A percentile compares a stretch with the other conserved stretches of the same genome.
phyloP scores from a whole-genome alignment of 2,888 invertebrate species.

The Cremastinae sp. region DNA sequence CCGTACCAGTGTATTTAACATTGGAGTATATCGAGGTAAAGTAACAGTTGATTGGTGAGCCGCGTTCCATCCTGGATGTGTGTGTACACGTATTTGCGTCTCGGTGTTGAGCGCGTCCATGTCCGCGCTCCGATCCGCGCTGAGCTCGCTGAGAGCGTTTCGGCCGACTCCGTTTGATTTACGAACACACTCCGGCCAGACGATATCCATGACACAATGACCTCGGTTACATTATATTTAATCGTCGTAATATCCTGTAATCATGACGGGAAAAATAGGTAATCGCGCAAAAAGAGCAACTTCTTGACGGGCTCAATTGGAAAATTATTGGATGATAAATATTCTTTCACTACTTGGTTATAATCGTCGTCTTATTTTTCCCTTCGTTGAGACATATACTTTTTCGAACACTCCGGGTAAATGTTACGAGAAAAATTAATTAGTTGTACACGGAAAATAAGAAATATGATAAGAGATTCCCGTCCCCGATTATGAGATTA shows the following conservation, averaged over 20 bases:
- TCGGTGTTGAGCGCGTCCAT: slow-evolving; percentile 10
- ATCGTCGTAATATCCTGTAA: not conserved
- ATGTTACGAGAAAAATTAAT: slow-evolving; percentile 18
- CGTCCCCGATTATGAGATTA: slow-evolving; percentile 31
- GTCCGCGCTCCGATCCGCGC: slow-evolving; percentile 30
- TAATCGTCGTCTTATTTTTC: not conserved
- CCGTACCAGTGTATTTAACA: slow-evolving; percentile 62
- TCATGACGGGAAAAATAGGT: not conserved
- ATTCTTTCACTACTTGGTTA: not conserved
- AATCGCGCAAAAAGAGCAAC: not conserved
- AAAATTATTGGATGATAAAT: no score
- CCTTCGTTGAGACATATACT: not conserved
- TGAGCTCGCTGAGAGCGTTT: slow-evolving; percentile 33
- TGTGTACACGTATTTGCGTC: not conserved
- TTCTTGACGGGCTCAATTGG: no score
- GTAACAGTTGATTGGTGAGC: slow-evolving; percentile 67
- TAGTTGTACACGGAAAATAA: slow-evolving; percentile 13
- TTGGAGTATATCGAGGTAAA: slow-evolving; percentile 60
- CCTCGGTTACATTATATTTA: slow-evolving; percentile 12
- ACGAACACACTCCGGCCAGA: slow-evolving; percentile 52
- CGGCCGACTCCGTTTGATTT: slow-evolving; percentile 59
- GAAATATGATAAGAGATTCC: slow-evolving; percentile 23
- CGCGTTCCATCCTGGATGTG: slow-evolving; percentile 49
- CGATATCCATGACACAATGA: slow-evolving; percentile 29
- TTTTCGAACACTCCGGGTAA: not conserved